Evolutionary conservation across 2,113 vertebrate genomes (phyloP).

Genomic region (Myotis brandtii): DNA sequence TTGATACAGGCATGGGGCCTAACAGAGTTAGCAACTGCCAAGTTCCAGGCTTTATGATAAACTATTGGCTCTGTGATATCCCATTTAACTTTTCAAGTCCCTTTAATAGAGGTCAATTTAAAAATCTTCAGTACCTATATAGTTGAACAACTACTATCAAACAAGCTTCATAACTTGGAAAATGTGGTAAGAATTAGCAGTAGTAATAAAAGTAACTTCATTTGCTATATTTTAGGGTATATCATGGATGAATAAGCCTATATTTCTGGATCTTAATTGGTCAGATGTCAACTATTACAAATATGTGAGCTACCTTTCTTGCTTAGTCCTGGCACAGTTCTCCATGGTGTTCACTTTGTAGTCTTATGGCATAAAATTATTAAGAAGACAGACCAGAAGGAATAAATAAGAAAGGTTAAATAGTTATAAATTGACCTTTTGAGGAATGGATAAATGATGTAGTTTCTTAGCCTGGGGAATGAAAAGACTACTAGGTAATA

Average conservation of each 20-base stretch:
- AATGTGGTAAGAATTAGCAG: background rate
- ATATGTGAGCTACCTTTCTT: background rate
- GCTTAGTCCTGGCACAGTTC: background rate
- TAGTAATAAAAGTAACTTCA: conserved; percentile 17
- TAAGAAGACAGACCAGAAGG: background rate
- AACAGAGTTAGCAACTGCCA: background rate
- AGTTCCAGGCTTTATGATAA: background rate
- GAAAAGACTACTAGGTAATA: background rate
- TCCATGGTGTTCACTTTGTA: background rate
- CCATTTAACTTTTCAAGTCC: background rate
- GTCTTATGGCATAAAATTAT: background rate
- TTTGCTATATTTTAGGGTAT: background rate
- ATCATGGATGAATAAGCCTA: background rate
- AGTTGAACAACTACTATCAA: background rate
- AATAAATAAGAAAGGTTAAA: background rate
- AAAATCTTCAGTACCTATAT: background rate
- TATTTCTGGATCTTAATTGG: background rate
- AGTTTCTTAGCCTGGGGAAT: background rate
- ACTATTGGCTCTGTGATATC: background rate
- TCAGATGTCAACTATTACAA: background rate
- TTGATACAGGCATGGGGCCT: background rate
- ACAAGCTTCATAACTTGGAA: background rate
- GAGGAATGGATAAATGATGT: background rate
- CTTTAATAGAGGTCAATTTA: background rate
- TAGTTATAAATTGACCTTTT: background rate